Evolutionary conservation across 2,888 invertebrate species (phyloP).

Genomic region (Urechis unicinctus): DNA sequence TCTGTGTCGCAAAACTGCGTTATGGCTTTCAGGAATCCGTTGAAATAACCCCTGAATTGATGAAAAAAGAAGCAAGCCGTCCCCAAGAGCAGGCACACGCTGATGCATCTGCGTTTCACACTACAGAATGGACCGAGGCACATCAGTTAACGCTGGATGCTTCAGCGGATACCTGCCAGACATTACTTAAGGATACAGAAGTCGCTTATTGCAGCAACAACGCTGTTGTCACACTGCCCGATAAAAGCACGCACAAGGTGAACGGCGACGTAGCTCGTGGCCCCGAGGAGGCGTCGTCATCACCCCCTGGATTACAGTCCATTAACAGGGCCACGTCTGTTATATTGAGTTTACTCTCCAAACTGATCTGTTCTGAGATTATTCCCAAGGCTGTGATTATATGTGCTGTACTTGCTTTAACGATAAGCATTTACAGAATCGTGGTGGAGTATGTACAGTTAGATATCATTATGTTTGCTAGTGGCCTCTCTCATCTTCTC

Average conservation of each 20-base stretch:
- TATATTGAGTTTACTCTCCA: too few species aligned
- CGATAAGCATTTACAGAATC: background rate
- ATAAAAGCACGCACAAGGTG: too few species aligned
- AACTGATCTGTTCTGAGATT: too few species aligned
- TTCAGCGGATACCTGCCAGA: too few species aligned
- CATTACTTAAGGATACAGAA: too few species aligned
- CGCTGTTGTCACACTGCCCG: too few species aligned
- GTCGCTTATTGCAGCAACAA: too few species aligned
- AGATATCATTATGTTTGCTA: background rate
- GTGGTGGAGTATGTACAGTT: background rate
- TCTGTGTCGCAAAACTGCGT: conserved; percentile 8
- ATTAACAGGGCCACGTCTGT: too few species aligned
- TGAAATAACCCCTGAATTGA: background rate
- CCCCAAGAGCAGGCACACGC: background rate
- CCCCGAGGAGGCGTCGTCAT: too few species aligned
- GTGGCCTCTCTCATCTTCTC: background rate
- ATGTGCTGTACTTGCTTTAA: background rate
- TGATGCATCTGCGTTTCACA: background rate
- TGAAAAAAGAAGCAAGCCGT: background rate
- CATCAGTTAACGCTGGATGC: too few species aligned
- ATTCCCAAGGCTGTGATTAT: background rate
- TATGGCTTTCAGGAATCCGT: conserved; percentile 1
- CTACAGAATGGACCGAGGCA: too few species aligned
- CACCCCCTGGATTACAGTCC: too few species aligned
- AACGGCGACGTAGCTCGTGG: background rate